phyloP scores from a whole-genome alignment of 1,140 invertebrate genomes.

The Drosophila subpulchrella region DNA sequence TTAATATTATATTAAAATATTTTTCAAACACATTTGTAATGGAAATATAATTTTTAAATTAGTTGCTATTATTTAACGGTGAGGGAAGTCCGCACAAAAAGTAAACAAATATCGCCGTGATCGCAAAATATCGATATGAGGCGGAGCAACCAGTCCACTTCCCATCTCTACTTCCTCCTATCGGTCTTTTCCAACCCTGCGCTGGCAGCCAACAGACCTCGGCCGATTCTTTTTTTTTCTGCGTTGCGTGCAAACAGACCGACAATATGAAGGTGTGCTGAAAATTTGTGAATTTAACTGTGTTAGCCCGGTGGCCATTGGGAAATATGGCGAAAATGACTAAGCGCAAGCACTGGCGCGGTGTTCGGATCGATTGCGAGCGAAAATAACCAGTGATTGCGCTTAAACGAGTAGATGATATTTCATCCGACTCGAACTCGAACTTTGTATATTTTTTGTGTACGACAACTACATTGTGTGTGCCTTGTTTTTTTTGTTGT shows the following conservation, averaged over 20 bases:
- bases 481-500: constrained; percentile 34
- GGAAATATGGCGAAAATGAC: constrained; percentile 51
- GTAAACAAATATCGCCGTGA: constrained; percentile 11
- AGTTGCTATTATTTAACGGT: no score
- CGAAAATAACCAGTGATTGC: constrained; percentile 54
- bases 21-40: no score
- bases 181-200: constrained; percentile 75
- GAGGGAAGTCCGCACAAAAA: no score
- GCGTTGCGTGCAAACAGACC: constrained; percentile 81
- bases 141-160: neutral
- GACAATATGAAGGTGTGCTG: constrained; percentile 82
- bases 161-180: constrained; percentile 66
- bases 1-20: no score
- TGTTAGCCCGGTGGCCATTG: constrained; percentile 18
- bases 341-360: constrained; percentile 21
- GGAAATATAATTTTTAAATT: no score
- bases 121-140: constrained; percentile 11
- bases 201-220: constrained; percentile 73
- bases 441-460: constrained; percentile 35
- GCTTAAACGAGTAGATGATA: constrained; percentile 29
- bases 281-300: constrained; percentile 65
- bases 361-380: constrained; percentile 10
- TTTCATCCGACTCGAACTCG: constrained; percentile 4
- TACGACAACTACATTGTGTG: constrained; percentile 23
- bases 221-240: constrained; percentile 81